These are phyloP conservation scores for Pelodiscus sinensis DNA, from an alignment of 2,113 vertebrate species.

Conservation along the genomic window DNA sequence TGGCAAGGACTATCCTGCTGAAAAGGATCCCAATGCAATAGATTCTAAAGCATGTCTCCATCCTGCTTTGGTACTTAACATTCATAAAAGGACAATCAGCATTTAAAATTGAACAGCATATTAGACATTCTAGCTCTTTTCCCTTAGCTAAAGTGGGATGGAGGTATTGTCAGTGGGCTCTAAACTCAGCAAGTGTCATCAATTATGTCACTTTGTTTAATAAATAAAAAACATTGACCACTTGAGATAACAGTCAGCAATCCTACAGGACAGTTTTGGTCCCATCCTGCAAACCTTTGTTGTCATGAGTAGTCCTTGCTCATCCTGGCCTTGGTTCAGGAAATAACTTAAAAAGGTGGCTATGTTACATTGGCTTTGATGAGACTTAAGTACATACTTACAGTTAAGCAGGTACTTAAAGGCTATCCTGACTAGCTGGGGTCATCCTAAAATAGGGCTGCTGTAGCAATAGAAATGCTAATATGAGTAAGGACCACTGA, in stretches of 20 bases:
- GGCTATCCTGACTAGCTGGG: constrained; percentile 4
- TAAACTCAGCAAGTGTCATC: constrained; percentile 14
- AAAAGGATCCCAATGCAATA: constrained; percentile 48
- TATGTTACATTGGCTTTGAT: constrained; percentile 6
- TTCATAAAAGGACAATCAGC: constrained; percentile 22
- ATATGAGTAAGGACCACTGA: background rate
- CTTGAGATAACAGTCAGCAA: background rate
- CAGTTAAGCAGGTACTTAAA: background rate
- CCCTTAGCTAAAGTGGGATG: background rate
- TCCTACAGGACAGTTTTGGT: background rate
- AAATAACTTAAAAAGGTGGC: background rate
- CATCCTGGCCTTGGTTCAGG: background rate
- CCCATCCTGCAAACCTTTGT: background rate
- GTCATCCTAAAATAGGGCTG: background rate
- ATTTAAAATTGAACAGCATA: constrained; percentile 51
- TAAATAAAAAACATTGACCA: background rate
- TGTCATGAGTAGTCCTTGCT: background rate
- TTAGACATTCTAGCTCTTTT: background rate
- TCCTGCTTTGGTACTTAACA: constrained; percentile 42
- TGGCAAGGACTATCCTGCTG: constrained; percentile 56
- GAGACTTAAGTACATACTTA: background rate
- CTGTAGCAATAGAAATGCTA: background rate
- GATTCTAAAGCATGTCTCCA: constrained; percentile 46
- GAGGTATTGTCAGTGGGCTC: constrained; percentile 10
- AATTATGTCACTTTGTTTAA: background rate